Evolutionary conservation across 1,140 invertebrate species (phyloP), one percentile per base, ranked within the genome.

Genomic region (Meloidogyne floridensis): DNA sequence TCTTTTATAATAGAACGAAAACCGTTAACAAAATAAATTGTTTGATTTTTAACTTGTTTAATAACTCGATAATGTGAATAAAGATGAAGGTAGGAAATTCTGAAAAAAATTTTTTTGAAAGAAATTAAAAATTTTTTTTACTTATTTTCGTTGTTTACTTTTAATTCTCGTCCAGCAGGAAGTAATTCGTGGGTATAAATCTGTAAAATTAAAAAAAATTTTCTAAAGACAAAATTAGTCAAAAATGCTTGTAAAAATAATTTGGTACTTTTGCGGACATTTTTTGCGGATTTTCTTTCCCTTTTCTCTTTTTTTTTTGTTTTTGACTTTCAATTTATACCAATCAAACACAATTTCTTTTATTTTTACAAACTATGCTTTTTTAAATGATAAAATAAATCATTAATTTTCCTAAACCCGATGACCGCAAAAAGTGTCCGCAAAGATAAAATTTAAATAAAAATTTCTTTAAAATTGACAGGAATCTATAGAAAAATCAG

Each of bases 11-110:
- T 95, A 8, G 95, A 95, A 82, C 95, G 93, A 90, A 99, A 99
- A 3, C 98, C 98, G 87, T 94, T 94, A 54, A 97, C 96, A 89
- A 99, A 99, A 8, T 96, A 95, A 70, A 94, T 93, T 0, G 96
- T 96, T 92, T 99, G 98, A 77, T 98, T 95, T 87, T 95, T 94
- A 81, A 97, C 98, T 92, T 98, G 97, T 7, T 94, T 94, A 88
- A 98, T 95, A 94, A 99, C 97, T 83, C 96, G 93, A 90, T 98
- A 98, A 90, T 97, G 95, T 3, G 98, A 97, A 95, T 99, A 98
- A 84, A 96, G 92, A 91, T 99, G 97, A 72, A 99, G 96, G 90
- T 98, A 98, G 88, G 95, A 94, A 80, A 98, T 97, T 91, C 94
- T 95, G 89, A 18, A 81, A 70, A 72, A 70, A 72, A 82, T 18